phyloP scores from a whole-genome alignment of 2,113 vertebrate species.

The Crotalus horridus region DNA sequence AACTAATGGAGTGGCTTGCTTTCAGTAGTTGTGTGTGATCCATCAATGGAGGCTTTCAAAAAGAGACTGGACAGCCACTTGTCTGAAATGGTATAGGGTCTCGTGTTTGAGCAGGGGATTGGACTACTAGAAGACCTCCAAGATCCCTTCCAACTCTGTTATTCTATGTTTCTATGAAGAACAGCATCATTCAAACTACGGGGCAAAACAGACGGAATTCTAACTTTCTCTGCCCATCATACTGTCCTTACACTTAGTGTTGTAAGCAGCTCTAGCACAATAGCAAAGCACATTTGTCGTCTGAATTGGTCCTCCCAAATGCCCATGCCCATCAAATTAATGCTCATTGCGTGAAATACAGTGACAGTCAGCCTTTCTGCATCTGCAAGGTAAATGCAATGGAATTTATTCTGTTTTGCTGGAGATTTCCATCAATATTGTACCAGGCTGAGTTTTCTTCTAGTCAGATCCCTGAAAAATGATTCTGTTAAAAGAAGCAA shows the following conservation, averaged over 20 bases:
- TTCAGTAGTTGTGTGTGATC: background rate
- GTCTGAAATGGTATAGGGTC: background rate
- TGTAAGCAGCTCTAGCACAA: conserved; percentile 1
- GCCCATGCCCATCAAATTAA: conserved; percentile 28
- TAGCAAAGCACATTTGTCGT: conserved; percentile 15
- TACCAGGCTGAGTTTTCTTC: conserved; percentile 28
- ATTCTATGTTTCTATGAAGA: background rate
- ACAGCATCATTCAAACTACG: background rate
- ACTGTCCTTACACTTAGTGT: conserved; percentile 25
- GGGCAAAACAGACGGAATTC: conserved; percentile 20
- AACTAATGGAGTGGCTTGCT: background rate
- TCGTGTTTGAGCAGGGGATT: background rate
- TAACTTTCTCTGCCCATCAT: background rate
- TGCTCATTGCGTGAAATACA: conserved; percentile 23
- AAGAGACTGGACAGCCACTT: background rate
- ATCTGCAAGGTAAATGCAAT: conserved; percentile 26
- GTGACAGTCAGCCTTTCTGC: conserved; percentile 22
- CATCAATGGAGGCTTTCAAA: background rate
- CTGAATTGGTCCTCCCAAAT: conserved; percentile 11
- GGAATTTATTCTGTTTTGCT: conserved; percentile 43
- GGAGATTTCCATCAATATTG: conserved; percentile 43
- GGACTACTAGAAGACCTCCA: background rate
- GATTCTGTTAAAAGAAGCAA: conserved; percentile 56
- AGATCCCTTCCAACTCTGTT: background rate
- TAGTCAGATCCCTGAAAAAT: conserved; percentile 61